Conservation (phyloP, 2,113 vertebrate genomes). For the Rhinichthys klamathensis region DNA sequence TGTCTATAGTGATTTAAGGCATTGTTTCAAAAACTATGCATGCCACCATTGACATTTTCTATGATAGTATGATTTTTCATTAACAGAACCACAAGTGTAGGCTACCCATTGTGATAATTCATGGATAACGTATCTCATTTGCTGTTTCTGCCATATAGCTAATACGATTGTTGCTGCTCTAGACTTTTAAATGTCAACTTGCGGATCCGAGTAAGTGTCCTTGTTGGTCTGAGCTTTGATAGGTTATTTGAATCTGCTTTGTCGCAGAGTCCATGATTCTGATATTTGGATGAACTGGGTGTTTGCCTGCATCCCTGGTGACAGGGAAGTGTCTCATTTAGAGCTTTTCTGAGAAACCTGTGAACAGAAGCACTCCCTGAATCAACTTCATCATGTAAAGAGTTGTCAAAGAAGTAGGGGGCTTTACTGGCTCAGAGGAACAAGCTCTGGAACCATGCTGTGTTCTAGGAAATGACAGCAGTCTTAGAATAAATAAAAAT, state of each 20-base stretch:
- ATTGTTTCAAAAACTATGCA: neutral
- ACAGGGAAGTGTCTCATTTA: neutral
- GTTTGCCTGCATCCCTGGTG: neutral
- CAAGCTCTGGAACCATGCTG: neutral
- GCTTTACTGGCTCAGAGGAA: constrained; percentile 23
- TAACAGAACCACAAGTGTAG: neutral
- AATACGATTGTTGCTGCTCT: neutral
- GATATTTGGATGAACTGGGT: neutral
- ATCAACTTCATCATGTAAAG: constrained; percentile 4
- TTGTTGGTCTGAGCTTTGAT: constrained; percentile 23
- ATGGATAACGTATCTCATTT: neutral
- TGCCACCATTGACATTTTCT: neutral
- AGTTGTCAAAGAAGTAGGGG: constrained; percentile 1
- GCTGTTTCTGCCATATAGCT: neutral
- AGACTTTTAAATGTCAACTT: constrained; percentile 30
- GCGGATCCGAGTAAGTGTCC: neutral
- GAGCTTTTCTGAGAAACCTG: neutral
- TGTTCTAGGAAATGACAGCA: constrained; percentile 29
- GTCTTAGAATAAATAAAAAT: constrained; percentile 20
- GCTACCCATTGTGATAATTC: neutral
- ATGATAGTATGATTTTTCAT: neutral
- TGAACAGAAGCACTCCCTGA: neutral
- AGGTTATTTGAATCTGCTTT: constrained; percentile 23
- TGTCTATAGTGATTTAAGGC: neutral
- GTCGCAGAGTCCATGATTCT: neutral